phyloP scores from a whole-genome alignment of 2,113 vertebrate genomes.

The Ia io region DNA sequence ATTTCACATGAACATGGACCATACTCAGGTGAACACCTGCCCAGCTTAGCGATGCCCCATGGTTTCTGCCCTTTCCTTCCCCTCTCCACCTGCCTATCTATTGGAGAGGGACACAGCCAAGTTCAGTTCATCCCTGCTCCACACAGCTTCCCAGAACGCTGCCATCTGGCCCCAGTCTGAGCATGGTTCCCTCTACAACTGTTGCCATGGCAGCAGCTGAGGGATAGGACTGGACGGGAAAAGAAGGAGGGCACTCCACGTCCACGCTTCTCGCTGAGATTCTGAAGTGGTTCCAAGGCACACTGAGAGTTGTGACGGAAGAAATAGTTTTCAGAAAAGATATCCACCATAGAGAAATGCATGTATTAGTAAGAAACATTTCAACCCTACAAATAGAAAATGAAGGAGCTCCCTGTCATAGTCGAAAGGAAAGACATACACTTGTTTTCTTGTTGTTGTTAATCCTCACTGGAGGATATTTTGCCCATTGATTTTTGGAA shows the following conservation, averaged over 20 bases:
- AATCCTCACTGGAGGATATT: too few species aligned
- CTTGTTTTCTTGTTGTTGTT: too few species aligned
- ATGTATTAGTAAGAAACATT: neutral
- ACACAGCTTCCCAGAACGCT: conserved; percentile 27
- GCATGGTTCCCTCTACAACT: conserved; percentile 51
- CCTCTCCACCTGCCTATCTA: neutral
- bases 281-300: conserved; percentile 7
- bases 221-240: neutral
- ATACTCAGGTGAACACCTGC: neutral
- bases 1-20: neutral
- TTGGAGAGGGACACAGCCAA: conserved; percentile 30
- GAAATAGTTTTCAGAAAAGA: neutral
- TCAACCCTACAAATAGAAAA: neutral
- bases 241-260: neutral
- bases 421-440: neutral
- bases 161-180: conserved; percentile 71
- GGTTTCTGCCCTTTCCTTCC: neutral
- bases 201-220: conserved; percentile 62
- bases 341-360: neutral
- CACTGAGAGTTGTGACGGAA: neutral
- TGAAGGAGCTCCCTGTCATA: too few species aligned
- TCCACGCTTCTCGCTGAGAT: neutral
- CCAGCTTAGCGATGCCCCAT: neutral
- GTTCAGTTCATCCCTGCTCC: conserved; percentile 47
- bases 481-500: too few species aligned